Percentiles rank a stretch among this genome's conserved stretches.
These are phyloP conservation scores for Plutomurus gul DNA, from an alignment of 1,140 invertebrate genomes.

Conservation along the genomic window DNA sequence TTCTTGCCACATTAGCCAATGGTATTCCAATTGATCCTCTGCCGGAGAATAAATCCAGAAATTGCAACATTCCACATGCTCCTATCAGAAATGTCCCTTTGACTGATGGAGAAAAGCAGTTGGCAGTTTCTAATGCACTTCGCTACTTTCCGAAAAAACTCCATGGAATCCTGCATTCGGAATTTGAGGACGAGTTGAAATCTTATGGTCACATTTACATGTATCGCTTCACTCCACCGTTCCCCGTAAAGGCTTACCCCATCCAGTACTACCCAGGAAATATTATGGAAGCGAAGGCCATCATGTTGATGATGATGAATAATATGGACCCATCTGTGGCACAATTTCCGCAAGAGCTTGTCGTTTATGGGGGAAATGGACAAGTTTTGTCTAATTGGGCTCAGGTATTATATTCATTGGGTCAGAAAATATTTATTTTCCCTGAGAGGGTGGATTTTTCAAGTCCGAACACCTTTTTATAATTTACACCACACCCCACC, in stretches of 20 bases:
- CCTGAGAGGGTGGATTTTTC: too few relatives aligned
- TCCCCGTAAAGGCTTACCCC: conserved; percentile 62
- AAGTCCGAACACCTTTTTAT: too few relatives aligned
- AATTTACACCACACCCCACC: too few relatives aligned
- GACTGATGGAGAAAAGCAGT: conserved; percentile 60
- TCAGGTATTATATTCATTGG: too few relatives aligned
- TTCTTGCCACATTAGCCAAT: conserved; percentile 56
- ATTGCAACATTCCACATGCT: conserved; percentile 62
- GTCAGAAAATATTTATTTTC: too few relatives aligned
- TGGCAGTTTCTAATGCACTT: conserved; percentile 67
- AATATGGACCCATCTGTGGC: conserved; percentile 68
- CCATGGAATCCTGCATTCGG: conserved; percentile 62
- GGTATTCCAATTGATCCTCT: conserved; percentile 62
- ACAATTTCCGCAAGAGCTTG: conserved; percentile 59
- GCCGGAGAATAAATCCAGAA: conserved; percentile 56
- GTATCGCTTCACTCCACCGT: conserved; percentile 46
- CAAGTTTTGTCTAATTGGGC: conserved; percentile 75
- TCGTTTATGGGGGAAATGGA: conserved; percentile 72
- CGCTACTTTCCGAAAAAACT: conserved; percentile 66
- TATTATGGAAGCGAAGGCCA: conserved; percentile 63
- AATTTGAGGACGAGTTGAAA: conserved; percentile 66
- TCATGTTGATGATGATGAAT: conserved; percentile 73
- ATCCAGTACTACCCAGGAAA: conserved; percentile 64
- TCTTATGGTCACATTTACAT: conserved; percentile 73
- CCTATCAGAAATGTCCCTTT: conserved; percentile 60